phyloP scores from a whole-genome alignment of 2,888 invertebrate species.

The Atrina japonica region DNA sequence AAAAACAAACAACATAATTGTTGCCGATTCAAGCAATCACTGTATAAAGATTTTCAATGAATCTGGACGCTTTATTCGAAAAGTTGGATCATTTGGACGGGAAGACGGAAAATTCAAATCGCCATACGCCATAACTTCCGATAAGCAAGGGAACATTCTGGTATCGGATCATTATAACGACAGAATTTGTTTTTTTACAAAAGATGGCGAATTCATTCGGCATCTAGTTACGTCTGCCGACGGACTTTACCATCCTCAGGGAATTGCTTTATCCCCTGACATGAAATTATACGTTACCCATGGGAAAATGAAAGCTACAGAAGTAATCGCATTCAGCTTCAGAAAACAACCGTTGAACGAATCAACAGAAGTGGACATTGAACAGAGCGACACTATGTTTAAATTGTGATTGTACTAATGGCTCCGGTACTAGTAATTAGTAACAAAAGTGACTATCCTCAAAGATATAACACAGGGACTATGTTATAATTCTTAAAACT shows the following conservation, averaged over 20 bases:
- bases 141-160: conserved; percentile 81
- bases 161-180: conserved; percentile 83
- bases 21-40: conserved; percentile 82
- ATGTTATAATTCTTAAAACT: no score
- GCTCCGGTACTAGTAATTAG: no score
- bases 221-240: conserved; percentile 58
- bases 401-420: no score
- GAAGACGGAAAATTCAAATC: conserved; percentile 81
- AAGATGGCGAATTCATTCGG: conserved; percentile 65
- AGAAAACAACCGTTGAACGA: not conserved
- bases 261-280: conserved; percentile 52
- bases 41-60: conserved; percentile 81
- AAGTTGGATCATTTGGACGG: conserved; percentile 81
- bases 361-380: no score
- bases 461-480: no score
- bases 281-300: conserved; percentile 53
- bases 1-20: conserved; percentile 78
- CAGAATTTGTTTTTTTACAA: conserved; percentile 64
- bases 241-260: conserved; percentile 61
- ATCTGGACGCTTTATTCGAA: conserved; percentile 80
- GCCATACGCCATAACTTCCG: conserved; percentile 82
- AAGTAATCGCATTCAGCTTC: conserved; percentile 49
- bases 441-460: no score
- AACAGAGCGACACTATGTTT: no score
- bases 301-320: conserved; percentile 60